A percentile compares a stretch with the other conserved stretches of the same genome.
phyloP scores from a whole-genome alignment of 2,113 vertebrate species.

The Suricata suricatta region DNA sequence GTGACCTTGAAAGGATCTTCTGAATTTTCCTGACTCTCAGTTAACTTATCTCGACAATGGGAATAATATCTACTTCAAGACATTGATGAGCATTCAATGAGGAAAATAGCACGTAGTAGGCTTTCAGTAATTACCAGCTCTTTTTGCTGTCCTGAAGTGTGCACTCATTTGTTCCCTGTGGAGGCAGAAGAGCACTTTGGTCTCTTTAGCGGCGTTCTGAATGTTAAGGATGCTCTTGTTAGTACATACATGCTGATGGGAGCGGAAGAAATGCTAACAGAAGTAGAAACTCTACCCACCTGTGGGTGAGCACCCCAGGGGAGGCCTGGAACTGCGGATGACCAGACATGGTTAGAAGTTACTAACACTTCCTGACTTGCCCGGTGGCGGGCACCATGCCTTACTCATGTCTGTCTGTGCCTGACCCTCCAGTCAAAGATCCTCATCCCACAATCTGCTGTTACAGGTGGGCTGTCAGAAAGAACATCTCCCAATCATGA shows the following conservation, averaged over 20 bases:
- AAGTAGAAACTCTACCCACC: neutral
- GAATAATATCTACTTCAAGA: neutral
- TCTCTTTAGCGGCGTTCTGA: neutral
- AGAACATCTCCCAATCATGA: neutral
- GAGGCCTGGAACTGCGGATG: neutral
- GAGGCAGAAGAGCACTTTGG: neutral
- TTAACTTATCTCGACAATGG: neutral
- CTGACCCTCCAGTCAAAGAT: neutral
- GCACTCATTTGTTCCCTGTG: neutral
- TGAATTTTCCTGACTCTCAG: neutral
- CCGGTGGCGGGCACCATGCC: neutral
- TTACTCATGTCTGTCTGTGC: neutral
- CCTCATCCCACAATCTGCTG: neutral
- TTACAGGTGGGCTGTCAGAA: neutral
- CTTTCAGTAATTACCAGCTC: neutral
- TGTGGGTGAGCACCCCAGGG: neutral
- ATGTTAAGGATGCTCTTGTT: neutral
- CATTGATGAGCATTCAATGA: neutral
- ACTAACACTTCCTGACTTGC: neutral
- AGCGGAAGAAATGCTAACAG: neutral
- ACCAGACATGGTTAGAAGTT: neutral
- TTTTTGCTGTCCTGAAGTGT: neutral
- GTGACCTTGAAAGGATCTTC: neutral
- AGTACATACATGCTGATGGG: neutral
- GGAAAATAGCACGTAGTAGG: neutral